Conservation (phyloP, 2,113 vertebrate species). For the Microcebus lehilahytsara region DNA sequence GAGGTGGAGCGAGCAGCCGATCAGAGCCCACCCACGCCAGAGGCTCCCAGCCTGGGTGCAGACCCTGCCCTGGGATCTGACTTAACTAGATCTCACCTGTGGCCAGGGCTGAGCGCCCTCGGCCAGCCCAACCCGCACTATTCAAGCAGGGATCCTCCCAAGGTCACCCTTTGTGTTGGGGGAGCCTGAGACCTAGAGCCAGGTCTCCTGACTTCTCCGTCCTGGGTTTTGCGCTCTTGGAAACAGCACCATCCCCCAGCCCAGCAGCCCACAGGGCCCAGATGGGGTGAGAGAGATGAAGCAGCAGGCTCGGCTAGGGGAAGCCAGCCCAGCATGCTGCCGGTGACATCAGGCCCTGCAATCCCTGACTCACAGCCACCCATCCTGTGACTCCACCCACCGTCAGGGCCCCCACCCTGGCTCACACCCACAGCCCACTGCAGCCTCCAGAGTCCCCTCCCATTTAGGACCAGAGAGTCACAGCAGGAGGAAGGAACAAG, state of each 20-base stretch:
- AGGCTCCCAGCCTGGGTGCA: neutral
- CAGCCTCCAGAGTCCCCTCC: slow-evolving; percentile 7
- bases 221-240: neutral
- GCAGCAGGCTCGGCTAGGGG: neutral
- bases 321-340: neutral
- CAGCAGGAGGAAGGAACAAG: slow-evolving; percentile 34
- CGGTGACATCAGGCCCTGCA: slow-evolving; percentile 47
- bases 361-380: slow-evolving; percentile 63
- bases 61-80: neutral
- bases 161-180: too few relatives aligned
- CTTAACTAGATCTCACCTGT: neutral
- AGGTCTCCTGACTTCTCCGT: neutral
- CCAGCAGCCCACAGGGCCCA: neutral
- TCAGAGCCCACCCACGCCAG: neutral
- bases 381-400: slow-evolving; percentile 58
- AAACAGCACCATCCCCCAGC: neutral
- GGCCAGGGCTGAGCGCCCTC: neutral
- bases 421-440: neutral
- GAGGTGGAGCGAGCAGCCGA: too few relatives aligned
- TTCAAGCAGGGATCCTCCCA: neutral
- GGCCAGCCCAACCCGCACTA: neutral
- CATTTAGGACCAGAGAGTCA: slow-evolving; percentile 43
- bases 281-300: neutral
- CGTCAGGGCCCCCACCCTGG: slow-evolving; percentile 8
- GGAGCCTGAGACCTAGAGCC: neutral